Base-by-base conservation (phyloP, 2,113 vertebrate genomes). In the Pseudolaguvia tuberculata region DNA sequence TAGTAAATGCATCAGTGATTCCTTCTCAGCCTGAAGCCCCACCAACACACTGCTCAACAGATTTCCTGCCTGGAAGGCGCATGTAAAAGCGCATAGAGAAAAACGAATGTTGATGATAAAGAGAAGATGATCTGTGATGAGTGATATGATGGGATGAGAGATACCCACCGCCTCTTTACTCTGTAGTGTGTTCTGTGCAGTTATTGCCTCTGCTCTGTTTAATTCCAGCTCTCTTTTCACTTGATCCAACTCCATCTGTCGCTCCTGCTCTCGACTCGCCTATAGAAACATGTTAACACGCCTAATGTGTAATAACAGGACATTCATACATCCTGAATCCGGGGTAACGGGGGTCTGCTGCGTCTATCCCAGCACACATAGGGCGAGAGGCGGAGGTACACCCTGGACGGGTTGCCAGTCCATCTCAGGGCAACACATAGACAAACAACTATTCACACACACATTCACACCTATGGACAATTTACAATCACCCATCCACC, bases 21-120 rank as follows among this genome's bases (percentile, higher is more conserved):
- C 88, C 74, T 80, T 89, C 78, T 97, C 92, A 45, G 81, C 85
- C 82, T 94, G 90, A 55, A 96, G 85, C 6, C 81, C 62, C 0
- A 87, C 27, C 0, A 96, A 76, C 0, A 81, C 82, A 1, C 79
- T 80, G 63, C 55, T 89, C 85, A 92, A 84, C 72, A 92, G 91
- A 0, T 25, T 83, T 45, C 91, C 92, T 0, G 59, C 81, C 95
- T 96, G 78, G 11, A 1, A 39, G 25, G 63, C 70, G 23, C 2
- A 35, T 7, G 55, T n/a, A n/a, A 10, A 23, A 1, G 17, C 42
- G 51, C 1, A 52, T 12, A 51, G 2, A 21, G 21, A 29, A n/a
- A n/a, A n/a, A n/a, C n/a, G 17, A 12, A 59, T 20, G 31, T 10
- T 48, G 2, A 72, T 15, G 14, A 29, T 6, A 12, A 15, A 29